Conservation (phyloP, 1,140 invertebrate species). For the Dendroctonus valens region DNA sequence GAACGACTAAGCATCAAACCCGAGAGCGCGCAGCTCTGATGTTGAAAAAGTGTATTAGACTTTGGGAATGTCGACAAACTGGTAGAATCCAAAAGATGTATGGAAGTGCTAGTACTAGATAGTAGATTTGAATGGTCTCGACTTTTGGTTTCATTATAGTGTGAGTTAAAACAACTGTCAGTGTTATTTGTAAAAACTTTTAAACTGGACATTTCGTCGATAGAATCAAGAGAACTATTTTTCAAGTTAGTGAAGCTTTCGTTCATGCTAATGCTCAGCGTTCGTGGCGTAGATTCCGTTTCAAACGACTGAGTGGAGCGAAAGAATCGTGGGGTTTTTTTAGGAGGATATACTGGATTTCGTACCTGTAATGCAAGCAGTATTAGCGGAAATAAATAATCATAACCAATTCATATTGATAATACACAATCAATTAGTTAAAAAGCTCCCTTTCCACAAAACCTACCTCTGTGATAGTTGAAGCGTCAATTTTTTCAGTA, state of each 20-base stretch:
- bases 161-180: conserved; percentile 48
- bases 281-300: conserved; percentile 36
- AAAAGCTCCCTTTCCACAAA: conserved; percentile 9
- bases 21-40: conserved; percentile 23
- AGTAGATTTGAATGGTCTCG: conserved; percentile 13
- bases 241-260: conserved; percentile 49
- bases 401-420: not conserved
- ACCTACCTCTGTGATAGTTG: conserved; percentile 51
- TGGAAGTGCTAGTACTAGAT: conserved; percentile 20
- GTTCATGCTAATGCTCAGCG: conserved; percentile 43
- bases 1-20: conserved; percentile 40
- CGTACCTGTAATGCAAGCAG: conserved; percentile 16
- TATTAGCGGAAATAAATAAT: not conserved
- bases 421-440: conserved; percentile 5
- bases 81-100: conserved; percentile 17
- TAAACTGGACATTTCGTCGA: conserved; percentile 46
- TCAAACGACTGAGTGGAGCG: conserved; percentile 37
- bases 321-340: conserved; percentile 50
- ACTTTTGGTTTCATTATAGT: conserved; percentile 41
- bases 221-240: conserved; percentile 47
- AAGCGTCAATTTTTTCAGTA: conserved; percentile 43
- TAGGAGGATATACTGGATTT: conserved; percentile 40
- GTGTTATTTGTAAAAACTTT: conserved; percentile 43
- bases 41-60: conserved; percentile 10
- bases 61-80: conserved; percentile 9